Percentiles rank a stretch among this genome's conserved stretches.
phyloP scores from a whole-genome alignment of 1,140 invertebrate genomes.

The Ephestia elutella region DNA sequence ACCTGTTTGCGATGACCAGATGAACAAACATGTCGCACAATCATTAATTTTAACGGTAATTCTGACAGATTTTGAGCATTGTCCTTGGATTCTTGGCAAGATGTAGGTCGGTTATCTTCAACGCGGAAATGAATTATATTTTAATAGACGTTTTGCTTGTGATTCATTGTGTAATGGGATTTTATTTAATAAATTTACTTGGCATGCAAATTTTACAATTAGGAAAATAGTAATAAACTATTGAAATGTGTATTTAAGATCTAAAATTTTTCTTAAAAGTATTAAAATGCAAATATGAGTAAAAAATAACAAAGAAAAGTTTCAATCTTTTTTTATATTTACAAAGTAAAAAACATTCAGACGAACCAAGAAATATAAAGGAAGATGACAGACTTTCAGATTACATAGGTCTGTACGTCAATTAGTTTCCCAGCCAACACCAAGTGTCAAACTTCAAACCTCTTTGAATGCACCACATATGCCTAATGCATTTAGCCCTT shows the following conservation, averaged over 20 bases:
- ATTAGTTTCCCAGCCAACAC: conserved; percentile 11
- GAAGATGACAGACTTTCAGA: neutral
- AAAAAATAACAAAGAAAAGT: too few relatives aligned
- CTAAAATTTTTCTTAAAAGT: too few relatives aligned
- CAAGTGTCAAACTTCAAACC: conserved; percentile 14
- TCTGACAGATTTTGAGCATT: conserved; percentile 3
- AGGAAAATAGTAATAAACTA: too few relatives aligned
- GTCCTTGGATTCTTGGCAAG: neutral
- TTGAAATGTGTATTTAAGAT: too few relatives aligned
- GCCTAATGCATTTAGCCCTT: conserved; percentile 31
- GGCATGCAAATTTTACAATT: too few relatives aligned
- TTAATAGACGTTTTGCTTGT: neutral
- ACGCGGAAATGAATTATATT: neutral
- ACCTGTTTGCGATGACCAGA: conserved; percentile 61
- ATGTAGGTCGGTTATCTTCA: neutral
- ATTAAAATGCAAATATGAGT: too few relatives aligned
- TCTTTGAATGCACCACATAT: conserved; percentile 31
- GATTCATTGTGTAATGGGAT: neutral
- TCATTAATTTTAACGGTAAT: conserved; percentile 52
- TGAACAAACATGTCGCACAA: conserved; percentile 60
- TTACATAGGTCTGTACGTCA: conserved; percentile 8
- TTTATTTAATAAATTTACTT: too few relatives aligned
- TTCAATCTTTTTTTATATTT: too few relatives aligned
- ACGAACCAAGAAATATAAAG: too few relatives aligned
- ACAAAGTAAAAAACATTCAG: too few relatives aligned